Conservation (phyloP, 2,113 vertebrate genomes). For the Periophthalmus modestus region DNA sequence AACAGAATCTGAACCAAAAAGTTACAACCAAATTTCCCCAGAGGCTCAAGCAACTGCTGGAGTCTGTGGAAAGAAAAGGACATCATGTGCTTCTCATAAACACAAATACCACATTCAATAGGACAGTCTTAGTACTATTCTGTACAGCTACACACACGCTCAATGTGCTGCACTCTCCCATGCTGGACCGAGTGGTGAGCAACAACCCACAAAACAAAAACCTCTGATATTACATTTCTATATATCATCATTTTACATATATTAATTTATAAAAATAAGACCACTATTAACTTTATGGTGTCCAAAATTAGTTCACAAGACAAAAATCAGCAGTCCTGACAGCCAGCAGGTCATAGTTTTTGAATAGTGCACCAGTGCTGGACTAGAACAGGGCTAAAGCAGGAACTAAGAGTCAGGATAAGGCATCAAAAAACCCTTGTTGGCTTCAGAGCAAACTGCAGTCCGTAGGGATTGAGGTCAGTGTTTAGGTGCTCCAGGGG, state of each 20-base stretch:
- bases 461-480: conserved; percentile 34
- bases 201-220: conserved; percentile 52
- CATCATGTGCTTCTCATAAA: conserved; percentile 74
- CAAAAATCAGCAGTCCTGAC: conserved; percentile 50
- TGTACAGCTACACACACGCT: conserved; percentile 85
- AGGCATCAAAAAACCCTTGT: conserved; percentile 51
- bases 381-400: conserved; percentile 41
- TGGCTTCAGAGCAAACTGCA: conserved; percentile 51
- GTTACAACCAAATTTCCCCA: conserved; percentile 81
- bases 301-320: conserved; percentile 71
- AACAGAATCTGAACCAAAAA: conserved; percentile 80
- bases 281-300: conserved; percentile 83
- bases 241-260: conserved; percentile 73
- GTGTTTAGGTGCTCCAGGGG: conserved; percentile 26
- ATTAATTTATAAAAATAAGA: conserved; percentile 82
- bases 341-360: conserved; percentile 54
- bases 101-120: conserved; percentile 85
- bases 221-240: conserved; percentile 48
- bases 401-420: conserved; percentile 50
- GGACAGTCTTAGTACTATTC: conserved; percentile 86
- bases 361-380: conserved; percentile 62
- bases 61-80: conserved; percentile 54
- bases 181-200: conserved; percentile 55
- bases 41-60: conserved; percentile 81
- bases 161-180: conserved; percentile 62